Conservation (phyloP, 2,888 invertebrate species). For the Cyclophora punctaria region DNA sequence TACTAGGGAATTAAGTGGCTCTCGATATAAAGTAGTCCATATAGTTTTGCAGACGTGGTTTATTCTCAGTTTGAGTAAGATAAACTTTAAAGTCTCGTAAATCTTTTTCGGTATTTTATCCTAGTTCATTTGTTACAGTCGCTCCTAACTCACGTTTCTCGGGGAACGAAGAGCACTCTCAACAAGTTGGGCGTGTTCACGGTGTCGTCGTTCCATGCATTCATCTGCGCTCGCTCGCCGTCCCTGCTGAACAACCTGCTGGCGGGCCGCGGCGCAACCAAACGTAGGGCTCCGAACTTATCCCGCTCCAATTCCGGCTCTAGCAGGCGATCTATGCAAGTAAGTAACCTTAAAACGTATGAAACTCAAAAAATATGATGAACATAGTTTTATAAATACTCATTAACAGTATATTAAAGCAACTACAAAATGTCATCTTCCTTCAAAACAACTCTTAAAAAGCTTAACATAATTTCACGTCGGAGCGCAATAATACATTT, state of each 20-base stretch:
- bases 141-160: conserved; percentile 94
- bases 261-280: conserved; percentile 92
- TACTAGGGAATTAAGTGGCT: conserved; percentile 4
- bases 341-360: conserved; percentile 36
- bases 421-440: no score
- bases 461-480: no score
- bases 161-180: conserved; percentile 94
- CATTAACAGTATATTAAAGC: no score
- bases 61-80: no score
- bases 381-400: background rate
- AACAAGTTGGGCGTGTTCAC: conserved; percentile 98
- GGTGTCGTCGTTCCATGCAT: conserved; percentile 97
- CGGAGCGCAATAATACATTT: no score
- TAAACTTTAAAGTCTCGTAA: no score
- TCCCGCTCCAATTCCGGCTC: conserved; percentile 93
- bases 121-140: conserved; percentile 78
- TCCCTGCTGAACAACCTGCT: conserved; percentile 93
- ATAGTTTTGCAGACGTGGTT: no score
- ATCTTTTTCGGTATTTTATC: no score
- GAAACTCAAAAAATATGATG: conserved; percentile 1
- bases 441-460: no score
- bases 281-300: conserved; percentile 90
- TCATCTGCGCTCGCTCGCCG: conserved; percentile 96
- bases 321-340: conserved; percentile 90
- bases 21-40: background rate